Evolutionary conservation across 2,888 invertebrate genomes (phyloP).

Genomic region (Litoditis marina): DNA sequence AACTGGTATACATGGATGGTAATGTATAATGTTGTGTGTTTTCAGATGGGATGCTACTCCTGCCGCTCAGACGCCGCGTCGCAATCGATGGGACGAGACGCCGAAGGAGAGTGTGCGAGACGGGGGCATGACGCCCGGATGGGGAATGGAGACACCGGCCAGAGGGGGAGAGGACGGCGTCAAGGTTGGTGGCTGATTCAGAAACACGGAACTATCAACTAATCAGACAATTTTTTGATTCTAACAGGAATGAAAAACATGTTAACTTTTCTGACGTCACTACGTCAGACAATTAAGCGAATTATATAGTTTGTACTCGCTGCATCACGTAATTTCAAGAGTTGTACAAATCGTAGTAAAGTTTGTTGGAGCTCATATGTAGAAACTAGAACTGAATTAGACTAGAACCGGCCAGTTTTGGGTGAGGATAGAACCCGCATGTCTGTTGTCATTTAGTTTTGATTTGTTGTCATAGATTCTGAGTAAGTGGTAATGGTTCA

Average conservation of each 20-base stretch:
- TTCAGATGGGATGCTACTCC: constrained; percentile 90
- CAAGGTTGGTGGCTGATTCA: too few species aligned
- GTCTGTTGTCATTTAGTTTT: too few species aligned
- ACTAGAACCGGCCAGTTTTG: too few species aligned
- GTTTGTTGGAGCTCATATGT: background rate
- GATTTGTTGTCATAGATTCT: background rate
- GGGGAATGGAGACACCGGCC: constrained; percentile 93
- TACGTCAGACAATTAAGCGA: background rate
- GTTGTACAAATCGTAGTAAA: constrained; percentile 26
- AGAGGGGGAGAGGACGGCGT: constrained; percentile 64
- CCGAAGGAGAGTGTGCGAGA: constrained; percentile 76
- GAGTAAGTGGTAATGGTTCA: background rate
- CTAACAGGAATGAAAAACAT: background rate
- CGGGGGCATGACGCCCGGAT: constrained; percentile 75
- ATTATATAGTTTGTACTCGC: too few species aligned
- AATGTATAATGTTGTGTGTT: background rate
- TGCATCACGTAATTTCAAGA: constrained; percentile 19
- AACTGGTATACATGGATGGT: constrained; percentile 55
- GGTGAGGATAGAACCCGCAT: too few species aligned
- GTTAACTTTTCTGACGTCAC: background rate
- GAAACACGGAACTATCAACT: background rate
- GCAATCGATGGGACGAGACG: constrained; percentile 99
- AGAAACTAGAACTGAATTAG: too few species aligned
- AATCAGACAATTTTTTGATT: too few species aligned
- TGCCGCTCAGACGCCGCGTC: constrained; percentile 68